Percentiles rank a stretch among this genome's conserved stretches.
These are phyloP conservation scores for Epizoanthus ramosus DNA, from an alignment of 92 coral and sea anemone genomes.

Conservation along the genomic window DNA sequence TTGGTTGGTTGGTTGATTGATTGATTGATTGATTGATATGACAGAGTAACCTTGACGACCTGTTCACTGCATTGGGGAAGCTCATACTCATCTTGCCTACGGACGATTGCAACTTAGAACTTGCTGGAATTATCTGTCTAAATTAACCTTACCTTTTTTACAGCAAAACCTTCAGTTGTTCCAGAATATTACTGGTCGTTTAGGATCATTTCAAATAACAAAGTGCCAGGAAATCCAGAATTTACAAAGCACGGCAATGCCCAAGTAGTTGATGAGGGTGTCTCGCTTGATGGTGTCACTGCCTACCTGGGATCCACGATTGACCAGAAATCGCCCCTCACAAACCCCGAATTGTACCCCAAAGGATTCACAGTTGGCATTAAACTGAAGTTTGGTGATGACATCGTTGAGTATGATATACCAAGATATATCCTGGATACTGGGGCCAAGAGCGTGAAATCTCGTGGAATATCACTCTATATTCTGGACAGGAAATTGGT, in stretches of 20 bases:
- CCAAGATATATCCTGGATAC: constrained; percentile 84
- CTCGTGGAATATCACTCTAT: constrained; percentile 88
- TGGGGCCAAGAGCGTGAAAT: constrained; percentile 77
- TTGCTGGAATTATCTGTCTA: neutral
- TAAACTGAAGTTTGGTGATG: constrained; percentile 75
- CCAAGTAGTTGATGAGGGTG: constrained; percentile 77
- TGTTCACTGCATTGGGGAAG: too few relatives aligned
- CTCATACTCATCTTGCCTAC: too few relatives aligned
- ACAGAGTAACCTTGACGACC: too few relatives aligned
- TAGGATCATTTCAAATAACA: constrained; percentile 62
- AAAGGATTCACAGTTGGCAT: constrained; percentile 82
- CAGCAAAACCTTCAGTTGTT: constrained; percentile 73
- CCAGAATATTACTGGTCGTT: constrained; percentile 91
- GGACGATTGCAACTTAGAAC: too few relatives aligned
- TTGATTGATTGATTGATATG: too few relatives aligned
- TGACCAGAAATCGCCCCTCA: constrained; percentile 56
- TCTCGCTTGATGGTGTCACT: constrained; percentile 83
- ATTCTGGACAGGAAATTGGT: constrained; percentile 80
- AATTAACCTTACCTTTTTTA: neutral
- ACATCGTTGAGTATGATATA: constrained; percentile 63
- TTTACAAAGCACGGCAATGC: constrained; percentile 76
- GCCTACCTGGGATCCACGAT: constrained; percentile 76
- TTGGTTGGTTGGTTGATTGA: too few relatives aligned
- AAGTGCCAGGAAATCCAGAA: constrained; percentile 71
- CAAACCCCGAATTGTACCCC: constrained; percentile 74